Base-by-base conservation (phyloP, 2,797 vertebrate species). In the Morelia viridis region DNA sequence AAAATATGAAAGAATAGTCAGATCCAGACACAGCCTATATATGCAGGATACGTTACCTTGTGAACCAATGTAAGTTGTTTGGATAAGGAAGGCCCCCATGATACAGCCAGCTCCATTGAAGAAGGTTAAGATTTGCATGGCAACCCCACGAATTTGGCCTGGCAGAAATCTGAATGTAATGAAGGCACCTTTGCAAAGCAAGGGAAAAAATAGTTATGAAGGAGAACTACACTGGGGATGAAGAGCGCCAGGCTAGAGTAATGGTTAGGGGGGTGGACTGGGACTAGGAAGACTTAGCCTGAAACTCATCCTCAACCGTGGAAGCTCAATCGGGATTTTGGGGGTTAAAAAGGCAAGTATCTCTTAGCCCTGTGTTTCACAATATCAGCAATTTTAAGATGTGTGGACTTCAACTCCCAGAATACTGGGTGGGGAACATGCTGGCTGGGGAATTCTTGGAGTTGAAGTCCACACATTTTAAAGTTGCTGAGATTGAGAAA, bases 71-170 rank as follows among this genome's bases (percentile, higher is more conserved):
- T 98, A 98, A 83, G 97, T 94, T 92, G 98, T 93, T 94, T 98
- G 97, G 95, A 99, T 96, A 93, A 99, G 96, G 65, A 99, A 92
- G 5, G 98, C 99, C 89, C 98, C 98, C 1, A 98, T 80, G 92
- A 99, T 98, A 93, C 98, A 99, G 88, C 98, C 98, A 65, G 98
- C 97, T 96, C 98, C 99, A 13, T 98, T 99, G 96, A 98, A 97
- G 3, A 97, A 95, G 3, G 97, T 96, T 94, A 97, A 95, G 86
- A 97, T 94, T 91, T 96, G 96, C 96, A 96, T 95, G 90, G 96
- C 96, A 22, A 96, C 95, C 62, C 95, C 95, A 95, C 98, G 97
- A 93, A 99, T 96, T 94, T 98, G 97, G 89, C 96, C 97, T 2
- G 99, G 98, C 12, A 98, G 98, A 93, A 98, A 97, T 91, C 96